These are phyloP conservation scores for Novumbra hubbsi DNA, from an alignment of 2,797 vertebrate species.

Conservation along the genomic window DNA sequence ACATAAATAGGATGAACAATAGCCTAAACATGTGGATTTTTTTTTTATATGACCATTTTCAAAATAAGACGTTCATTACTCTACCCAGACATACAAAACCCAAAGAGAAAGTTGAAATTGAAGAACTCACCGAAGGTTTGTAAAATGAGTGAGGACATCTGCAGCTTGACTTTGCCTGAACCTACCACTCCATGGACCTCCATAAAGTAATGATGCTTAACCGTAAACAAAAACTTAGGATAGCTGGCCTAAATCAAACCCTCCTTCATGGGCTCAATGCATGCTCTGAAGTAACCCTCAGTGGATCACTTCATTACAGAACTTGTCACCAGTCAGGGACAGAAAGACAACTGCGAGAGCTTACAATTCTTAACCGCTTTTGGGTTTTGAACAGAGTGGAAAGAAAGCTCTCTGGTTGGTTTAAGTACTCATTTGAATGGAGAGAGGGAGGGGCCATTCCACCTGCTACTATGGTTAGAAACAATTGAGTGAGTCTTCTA, in stretches of 20 bases:
- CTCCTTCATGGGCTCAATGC: not conserved
- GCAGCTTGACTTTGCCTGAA: constrained; percentile 10
- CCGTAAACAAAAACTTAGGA: not conserved
- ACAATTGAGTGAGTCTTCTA: constrained; percentile 12
- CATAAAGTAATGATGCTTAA: constrained; percentile 15
- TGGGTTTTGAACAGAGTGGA: constrained; percentile 47
- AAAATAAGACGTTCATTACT: not conserved
- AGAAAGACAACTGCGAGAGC: not conserved
- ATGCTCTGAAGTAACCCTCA: not conserved
- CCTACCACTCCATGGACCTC: constrained; percentile 8
- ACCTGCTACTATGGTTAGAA: constrained; percentile 33
- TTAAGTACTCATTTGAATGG: constrained; percentile 29
- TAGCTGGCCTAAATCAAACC: not conserved
- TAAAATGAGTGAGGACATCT: constrained; percentile 23
- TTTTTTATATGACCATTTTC: not conserved
- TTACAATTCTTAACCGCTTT: constrained; percentile 46
- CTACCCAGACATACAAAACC: not conserved
- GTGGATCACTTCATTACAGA: not conserved
- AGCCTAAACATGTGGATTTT: not conserved
- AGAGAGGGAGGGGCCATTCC: constrained; percentile 25
- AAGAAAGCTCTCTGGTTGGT: constrained; percentile 42
- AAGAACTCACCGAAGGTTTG: constrained; percentile 32
- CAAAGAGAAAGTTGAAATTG: not conserved
- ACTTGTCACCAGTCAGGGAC: not conserved
- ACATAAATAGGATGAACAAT: not conserved